Base-by-base conservation (phyloP, 1,140 invertebrate genomes). In the Temnothorax longispinosus region DNA sequence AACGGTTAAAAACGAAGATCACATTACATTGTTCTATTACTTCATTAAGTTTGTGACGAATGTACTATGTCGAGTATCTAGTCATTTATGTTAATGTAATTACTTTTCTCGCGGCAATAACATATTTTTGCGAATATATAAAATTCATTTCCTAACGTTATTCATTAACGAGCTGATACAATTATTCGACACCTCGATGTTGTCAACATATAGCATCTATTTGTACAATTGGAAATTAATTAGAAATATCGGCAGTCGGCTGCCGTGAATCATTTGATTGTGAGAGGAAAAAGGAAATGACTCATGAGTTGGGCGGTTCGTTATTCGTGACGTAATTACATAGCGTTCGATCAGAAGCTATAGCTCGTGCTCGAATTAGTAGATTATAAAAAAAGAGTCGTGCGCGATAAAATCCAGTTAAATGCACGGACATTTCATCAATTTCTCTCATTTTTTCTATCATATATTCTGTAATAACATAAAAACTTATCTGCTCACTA, bases 201-300 rank as follows among this genome's bases (percentile, higher is more conserved):
- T 6, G 11, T 3, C n/a, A 56, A n/a, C 3, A 0, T 69, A 0
- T 50, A 6, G 41, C 11, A 72, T 72, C 18, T 81, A 72, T 56
- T 56, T 81, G 15, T n/a, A 8, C 6, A 15, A 32, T 71, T 0
- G 6, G 3, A 71, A 81, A 32, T 27, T 54, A 56, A 71, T 72
- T 72, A 15, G 35, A 21, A 56, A 18, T 52, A 21, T 75, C 35
- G 41, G 3, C 18, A 35, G 76, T 15, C 13, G 10, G 38, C 38
- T 60, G 27, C 38, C 35, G 47, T 78, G 78, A 78, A 62, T 89
- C 77, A 89, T 74, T 87, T 77, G 27, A 27, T 27, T 27, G 27
- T 27, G 27, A 27, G 7, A 58, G 54, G n/a, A 86, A 78, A 78
- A 41, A 76, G 78, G 85, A 82, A 89, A 64, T 90, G 89, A 90